Evolutionary conservation across 2,888 invertebrate species (phyloP).

Genomic region (Lithophane semibrunnea): DNA sequence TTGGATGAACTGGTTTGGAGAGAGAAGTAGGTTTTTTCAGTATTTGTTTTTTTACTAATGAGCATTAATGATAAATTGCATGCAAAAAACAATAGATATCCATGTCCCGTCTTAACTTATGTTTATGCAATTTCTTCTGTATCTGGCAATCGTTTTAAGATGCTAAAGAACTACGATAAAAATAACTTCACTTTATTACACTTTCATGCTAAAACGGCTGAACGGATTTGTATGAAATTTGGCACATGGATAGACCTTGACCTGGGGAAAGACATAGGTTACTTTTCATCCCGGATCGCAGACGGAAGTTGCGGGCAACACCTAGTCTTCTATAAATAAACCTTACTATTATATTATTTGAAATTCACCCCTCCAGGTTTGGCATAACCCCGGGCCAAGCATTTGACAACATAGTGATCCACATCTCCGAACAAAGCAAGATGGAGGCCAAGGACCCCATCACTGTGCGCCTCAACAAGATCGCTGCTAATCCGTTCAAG

Average conservation of each 20-base stretch:
- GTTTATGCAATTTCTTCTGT: background rate
- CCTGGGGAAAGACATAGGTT: no score
- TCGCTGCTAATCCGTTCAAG: conserved; percentile 89
- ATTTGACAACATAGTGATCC: conserved; percentile 95
- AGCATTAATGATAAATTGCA: no score
- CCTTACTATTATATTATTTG: background rate
- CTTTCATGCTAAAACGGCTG: no score
- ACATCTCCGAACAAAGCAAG: conserved; percentile 94
- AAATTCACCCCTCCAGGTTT: conserved; percentile 86
- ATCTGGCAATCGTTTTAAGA: background rate
- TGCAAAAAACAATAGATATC: background rate
- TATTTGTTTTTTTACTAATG: background rate
- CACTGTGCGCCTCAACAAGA: conserved; percentile 92
- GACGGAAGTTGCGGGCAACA: no score
- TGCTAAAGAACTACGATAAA: no score
- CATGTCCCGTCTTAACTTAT: background rate
- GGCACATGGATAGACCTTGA: no score
- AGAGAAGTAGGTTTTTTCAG: conserved; percentile 88
- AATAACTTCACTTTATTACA: no score
- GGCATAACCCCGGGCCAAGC: conserved; percentile 94
- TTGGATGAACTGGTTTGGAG: conserved; percentile 97
- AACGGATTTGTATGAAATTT: no score
- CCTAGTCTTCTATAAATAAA: no score
- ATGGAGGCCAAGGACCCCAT: conserved; percentile 92
- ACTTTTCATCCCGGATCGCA: no score